Evolutionary conservation across 2,113 vertebrate genomes (phyloP).

Genomic region (Etia nguti): DNA sequence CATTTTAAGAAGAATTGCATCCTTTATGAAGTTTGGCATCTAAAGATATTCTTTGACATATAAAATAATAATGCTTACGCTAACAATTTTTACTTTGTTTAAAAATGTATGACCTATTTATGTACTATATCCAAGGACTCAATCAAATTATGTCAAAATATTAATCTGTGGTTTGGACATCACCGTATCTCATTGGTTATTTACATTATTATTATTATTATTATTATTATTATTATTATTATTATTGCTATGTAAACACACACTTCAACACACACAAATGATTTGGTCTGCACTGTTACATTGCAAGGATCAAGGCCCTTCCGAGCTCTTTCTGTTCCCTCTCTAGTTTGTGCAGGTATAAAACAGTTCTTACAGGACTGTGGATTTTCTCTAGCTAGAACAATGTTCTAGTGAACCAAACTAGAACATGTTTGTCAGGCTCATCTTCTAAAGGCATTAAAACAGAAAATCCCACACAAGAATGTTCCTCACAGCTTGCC

Average conservation of each 20-base stretch:
- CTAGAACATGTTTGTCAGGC: background rate
- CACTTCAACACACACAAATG: background rate
- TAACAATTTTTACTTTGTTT: background rate
- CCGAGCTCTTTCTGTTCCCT: background rate
- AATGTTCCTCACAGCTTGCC: background rate
- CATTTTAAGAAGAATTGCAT: background rate
- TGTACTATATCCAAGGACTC: background rate
- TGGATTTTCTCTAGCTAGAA: background rate
- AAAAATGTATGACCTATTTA: background rate
- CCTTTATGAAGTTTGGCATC: background rate
- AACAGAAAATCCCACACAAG: background rate
- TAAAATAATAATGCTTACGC: background rate
- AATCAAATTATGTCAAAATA: background rate
- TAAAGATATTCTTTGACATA: background rate
- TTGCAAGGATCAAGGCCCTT: background rate
- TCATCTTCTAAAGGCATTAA: background rate
- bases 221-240: background rate
- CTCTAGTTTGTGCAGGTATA: background rate
- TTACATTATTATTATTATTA: background rate
- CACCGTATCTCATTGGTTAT: background rate
- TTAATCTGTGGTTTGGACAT: background rate
- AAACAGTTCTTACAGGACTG: background rate
- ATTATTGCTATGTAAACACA: background rate
- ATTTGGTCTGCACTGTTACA: background rate
- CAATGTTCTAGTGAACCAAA: rapidly evolving